These are phyloP conservation scores for Rhynchopsitta pachyrhyncha DNA, from an alignment of 2,113 vertebrate genomes.

Conservation along the genomic window DNA sequence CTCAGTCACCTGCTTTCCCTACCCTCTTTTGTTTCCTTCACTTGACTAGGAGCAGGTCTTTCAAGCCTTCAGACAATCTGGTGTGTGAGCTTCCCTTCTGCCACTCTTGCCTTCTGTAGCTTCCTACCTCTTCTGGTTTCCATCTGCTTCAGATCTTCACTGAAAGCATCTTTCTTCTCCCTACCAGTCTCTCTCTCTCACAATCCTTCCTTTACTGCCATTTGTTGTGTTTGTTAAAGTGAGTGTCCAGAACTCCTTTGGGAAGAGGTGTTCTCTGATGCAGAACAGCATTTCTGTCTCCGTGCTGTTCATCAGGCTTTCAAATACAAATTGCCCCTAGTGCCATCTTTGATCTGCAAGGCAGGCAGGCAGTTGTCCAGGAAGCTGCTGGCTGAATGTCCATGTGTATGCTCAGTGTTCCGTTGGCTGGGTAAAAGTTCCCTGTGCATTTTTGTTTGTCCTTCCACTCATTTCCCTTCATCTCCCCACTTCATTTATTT, in stretches of 20 bases:
- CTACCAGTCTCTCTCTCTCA: background rate
- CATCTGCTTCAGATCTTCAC: slow-evolving; percentile 41
- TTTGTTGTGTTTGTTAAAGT: slow-evolving; percentile 6
- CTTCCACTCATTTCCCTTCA: slow-evolving; percentile 77
- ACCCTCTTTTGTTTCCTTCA: background rate
- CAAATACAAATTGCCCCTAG: background rate
- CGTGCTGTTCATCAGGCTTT: background rate
- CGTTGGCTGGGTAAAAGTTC: slow-evolving; percentile 70
- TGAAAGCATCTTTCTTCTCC: slow-evolving; percentile 21
- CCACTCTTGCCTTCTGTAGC: slow-evolving; percentile 23
- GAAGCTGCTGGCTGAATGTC: background rate
- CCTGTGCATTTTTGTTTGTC: slow-evolving; percentile 59
- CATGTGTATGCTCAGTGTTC: background rate
- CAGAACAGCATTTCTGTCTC: background rate
- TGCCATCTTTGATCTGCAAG: background rate
- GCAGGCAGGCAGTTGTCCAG: background rate
- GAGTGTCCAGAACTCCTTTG: background rate
- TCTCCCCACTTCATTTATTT: slow-evolving; percentile 83
- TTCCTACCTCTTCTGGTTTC: slow-evolving; percentile 43
- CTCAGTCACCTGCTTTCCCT: background rate
- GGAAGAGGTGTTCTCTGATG: background rate
- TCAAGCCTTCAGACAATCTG: slow-evolving; percentile 17
- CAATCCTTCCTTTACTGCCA: background rate
- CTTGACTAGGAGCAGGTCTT: slow-evolving; percentile 6
- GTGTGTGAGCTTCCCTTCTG: slow-evolving; percentile 43